Conservation (phyloP, 2,113 vertebrate genomes). For the Chrysochloris asiatica region DNA sequence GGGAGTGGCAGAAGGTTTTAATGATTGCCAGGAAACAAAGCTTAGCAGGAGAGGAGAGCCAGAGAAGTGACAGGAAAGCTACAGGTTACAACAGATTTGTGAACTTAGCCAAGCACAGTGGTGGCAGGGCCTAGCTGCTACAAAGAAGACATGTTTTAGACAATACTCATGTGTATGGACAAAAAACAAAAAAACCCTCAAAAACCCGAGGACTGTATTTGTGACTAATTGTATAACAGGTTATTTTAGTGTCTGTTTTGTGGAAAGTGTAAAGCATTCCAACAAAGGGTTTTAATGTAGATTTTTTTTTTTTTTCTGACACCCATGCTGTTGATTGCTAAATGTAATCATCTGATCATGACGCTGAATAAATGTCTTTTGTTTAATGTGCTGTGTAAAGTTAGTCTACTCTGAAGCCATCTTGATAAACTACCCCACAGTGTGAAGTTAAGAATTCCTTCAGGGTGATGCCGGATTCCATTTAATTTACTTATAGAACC, state of each 20-base stretch:
- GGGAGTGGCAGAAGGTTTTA: background rate
- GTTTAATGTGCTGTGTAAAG: slow-evolving; percentile 83
- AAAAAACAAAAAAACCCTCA: too few relatives aligned
- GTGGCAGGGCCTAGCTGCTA: background rate
- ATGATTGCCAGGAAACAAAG: slow-evolving; percentile 88
- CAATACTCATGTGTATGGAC: too few relatives aligned
- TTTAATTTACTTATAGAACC: slow-evolving; percentile 27
- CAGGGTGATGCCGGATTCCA: slow-evolving; percentile 68
- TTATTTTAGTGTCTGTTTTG: too few relatives aligned
- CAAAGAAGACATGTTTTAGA: too few relatives aligned
- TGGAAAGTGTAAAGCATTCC: too few relatives aligned
- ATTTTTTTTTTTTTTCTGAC: too few relatives aligned
- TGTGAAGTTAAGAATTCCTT: slow-evolving; percentile 72
- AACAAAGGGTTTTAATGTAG: too few relatives aligned
- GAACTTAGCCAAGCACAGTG: background rate
- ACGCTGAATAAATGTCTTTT: slow-evolving; percentile 94
- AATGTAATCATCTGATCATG: slow-evolving; percentile 92
- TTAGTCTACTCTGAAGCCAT: slow-evolving; percentile 79
- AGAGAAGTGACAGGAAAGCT: slow-evolving; percentile 91
- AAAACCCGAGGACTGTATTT: too few relatives aligned
- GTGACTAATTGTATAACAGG: too few relatives aligned
- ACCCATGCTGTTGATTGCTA: slow-evolving; percentile 89
- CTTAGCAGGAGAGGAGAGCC: slow-evolving; percentile 90
- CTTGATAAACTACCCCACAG: slow-evolving; percentile 69
- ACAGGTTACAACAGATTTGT: slow-evolving; percentile 73